A percentile compares a stretch with the other conserved stretches of the same genome.
These are phyloP conservation scores for Nyctibius grandis DNA, from an alignment of 2,797 vertebrate species.

Conservation along the genomic window DNA sequence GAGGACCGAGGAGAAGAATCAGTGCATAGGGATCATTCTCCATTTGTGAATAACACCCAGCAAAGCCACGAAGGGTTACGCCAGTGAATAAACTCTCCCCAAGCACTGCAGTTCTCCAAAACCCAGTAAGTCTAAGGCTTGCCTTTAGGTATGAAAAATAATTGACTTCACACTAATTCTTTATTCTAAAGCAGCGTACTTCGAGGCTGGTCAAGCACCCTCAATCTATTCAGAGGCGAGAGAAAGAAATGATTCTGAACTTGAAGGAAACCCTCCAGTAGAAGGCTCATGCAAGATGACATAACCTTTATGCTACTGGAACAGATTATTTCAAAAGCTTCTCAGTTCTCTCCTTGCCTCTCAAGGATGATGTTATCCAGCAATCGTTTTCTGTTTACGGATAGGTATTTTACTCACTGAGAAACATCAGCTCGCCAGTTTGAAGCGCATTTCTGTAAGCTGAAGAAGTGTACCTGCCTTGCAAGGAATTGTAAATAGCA, in stretches of 20 bases:
- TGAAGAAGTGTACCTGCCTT: neutral
- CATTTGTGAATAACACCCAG: neutral
- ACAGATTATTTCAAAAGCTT: conserved; percentile 39
- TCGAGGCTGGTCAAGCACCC: neutral
- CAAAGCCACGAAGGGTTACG: neutral
- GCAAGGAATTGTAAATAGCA: neutral
- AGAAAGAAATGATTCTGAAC: conserved; percentile 6
- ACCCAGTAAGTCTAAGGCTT: neutral
- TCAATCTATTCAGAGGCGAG: fast-evolving
- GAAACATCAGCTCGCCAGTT: neutral
- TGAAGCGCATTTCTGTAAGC: neutral
- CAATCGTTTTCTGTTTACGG: neutral
- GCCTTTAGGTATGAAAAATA: neutral
- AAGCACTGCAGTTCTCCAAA: neutral
- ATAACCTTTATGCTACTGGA: neutral
- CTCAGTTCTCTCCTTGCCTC: neutral
- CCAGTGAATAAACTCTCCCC: neutral
- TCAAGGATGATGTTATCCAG: neutral
- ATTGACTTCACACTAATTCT: neutral
- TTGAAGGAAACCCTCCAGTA: conserved; percentile 28
- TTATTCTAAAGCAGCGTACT: neutral
- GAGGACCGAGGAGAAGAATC: neutral
- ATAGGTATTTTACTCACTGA: neutral
- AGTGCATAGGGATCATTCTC: neutral
- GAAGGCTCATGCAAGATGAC: neutral